Conservation (phyloP, 2,888 invertebrate genomes). For the Euplexia lucipara region DNA sequence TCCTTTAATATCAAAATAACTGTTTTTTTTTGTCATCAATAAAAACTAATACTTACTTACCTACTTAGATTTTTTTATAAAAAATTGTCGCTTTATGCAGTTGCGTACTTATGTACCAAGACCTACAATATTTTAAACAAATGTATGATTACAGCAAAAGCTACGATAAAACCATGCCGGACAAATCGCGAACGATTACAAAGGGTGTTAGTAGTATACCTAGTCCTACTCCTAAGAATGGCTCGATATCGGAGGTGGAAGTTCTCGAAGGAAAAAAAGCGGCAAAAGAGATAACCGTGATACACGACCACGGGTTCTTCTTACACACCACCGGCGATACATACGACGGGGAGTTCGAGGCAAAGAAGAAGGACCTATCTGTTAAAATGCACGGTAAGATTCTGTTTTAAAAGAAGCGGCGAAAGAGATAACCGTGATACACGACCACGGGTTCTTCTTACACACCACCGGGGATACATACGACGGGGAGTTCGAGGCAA, state of each 20-base stretch:
- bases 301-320: slow-evolving; percentile 84
- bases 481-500: slow-evolving; percentile 90
- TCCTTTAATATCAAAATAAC: too few species aligned
- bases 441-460: slow-evolving; percentile 83
- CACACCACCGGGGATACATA: slow-evolving; percentile 91
- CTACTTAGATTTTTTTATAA: too few species aligned
- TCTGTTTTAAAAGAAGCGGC: slow-evolving; percentile 57
- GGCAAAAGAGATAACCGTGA: slow-evolving; percentile 71
- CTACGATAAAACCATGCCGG: slow-evolving; percentile 35
- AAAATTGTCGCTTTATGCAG: too few species aligned
- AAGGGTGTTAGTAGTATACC: not conserved
- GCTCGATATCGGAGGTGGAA: slow-evolving; percentile 25
- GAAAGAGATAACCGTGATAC: slow-evolving; percentile 75
- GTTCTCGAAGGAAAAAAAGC: slow-evolving; percentile 59
- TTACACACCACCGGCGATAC: slow-evolving; percentile 90
- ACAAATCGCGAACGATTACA: not conserved
- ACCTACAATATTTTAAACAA: too few species aligned
- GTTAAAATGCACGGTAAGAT: slow-evolving; percentile 86
- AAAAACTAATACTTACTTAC: too few species aligned
- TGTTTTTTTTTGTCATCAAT: too few species aligned
- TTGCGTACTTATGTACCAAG: too few species aligned
- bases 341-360: slow-evolving; percentile 91
- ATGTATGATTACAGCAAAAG: too few species aligned
- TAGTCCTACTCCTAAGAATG: not conserved
- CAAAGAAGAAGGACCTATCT: slow-evolving; percentile 85